These are phyloP conservation scores for Carcharodon carcharias DNA, from an alignment of 2,797 vertebrate species.

Conservation along the genomic window DNA sequence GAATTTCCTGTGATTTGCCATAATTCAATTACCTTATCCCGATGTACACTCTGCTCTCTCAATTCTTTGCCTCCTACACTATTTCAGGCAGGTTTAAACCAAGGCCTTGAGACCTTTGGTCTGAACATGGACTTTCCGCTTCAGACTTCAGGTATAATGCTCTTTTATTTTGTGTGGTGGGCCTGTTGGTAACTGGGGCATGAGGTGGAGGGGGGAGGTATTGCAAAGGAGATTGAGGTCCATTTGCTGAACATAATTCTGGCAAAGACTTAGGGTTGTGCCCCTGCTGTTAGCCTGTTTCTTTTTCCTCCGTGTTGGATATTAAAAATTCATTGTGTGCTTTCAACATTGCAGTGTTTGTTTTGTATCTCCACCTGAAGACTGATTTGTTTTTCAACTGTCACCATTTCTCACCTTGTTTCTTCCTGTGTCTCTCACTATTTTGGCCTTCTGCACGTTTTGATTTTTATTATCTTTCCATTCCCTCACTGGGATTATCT, in stretches of 20 bases:
- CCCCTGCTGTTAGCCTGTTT: not conserved
- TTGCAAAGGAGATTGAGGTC: not conserved
- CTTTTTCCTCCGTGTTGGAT: not conserved
- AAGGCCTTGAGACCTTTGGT: not conserved
- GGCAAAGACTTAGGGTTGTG: not conserved
- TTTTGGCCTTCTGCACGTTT: not conserved
- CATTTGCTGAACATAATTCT: not conserved
- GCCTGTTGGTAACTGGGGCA: not conserved
- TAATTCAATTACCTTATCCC: no score
- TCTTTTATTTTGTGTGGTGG: not conserved
- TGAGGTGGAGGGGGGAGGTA: not conserved
- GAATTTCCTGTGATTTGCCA: no score
- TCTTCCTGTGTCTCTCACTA: not conserved
- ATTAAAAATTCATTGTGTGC: not conserved
- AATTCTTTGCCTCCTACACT: no score
- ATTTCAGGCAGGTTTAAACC: not conserved
- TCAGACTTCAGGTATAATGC: not conserved
- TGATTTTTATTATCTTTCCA: not conserved
- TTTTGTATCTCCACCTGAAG: not conserved
- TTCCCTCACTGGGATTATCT: not conserved
- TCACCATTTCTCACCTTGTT: not conserved
- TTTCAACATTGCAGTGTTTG: not conserved
- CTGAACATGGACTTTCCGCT: not conserved
- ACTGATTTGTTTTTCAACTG: not conserved
- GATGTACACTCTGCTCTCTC: no score